These are phyloP conservation scores for Pasiphila rectangulata DNA, from an alignment of 2,888 invertebrate species.

Conservation along the genomic window DNA sequence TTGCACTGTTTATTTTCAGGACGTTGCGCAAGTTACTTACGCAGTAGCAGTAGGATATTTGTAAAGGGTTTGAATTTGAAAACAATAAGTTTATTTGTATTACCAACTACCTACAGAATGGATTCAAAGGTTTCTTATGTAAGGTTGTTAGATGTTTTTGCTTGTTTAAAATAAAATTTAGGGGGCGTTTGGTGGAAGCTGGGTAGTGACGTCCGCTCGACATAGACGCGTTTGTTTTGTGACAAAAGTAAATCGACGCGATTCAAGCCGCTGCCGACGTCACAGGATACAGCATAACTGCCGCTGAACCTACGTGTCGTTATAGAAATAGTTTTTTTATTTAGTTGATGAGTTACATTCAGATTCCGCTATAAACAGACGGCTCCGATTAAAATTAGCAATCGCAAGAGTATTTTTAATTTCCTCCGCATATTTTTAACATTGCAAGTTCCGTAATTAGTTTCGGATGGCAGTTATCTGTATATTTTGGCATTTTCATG, in stretches of 20 bases:
- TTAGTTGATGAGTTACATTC: slow-evolving; percentile 68
- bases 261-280: slow-evolving; percentile 45
- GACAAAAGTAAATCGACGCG: slow-evolving; percentile 30
- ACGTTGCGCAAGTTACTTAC: neutral
- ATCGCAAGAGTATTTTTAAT: slow-evolving; percentile 24
- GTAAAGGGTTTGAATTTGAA: neutral
- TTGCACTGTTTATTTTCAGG: neutral
- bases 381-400: slow-evolving; percentile 38
- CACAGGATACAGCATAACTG: slow-evolving; percentile 55
- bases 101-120: neutral
- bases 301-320: slow-evolving; percentile 50
- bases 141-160: slow-evolving; percentile 1
- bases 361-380: slow-evolving; percentile 60
- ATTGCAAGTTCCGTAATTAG: too few species aligned
- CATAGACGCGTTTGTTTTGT: slow-evolving; percentile 23
- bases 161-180: slow-evolving; percentile 6
- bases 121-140: neutral
- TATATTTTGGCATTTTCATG: too few species aligned
- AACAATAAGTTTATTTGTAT: neutral
- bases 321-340: slow-evolving; percentile 75
- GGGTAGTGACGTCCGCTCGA: slow-evolving; percentile 22
- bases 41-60: neutral
- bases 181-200: slow-evolving; percentile 13
- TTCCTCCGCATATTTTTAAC: slow-evolving; percentile 25
- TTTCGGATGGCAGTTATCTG: too few species aligned